A percentile compares a stretch with the other conserved stretches of the same genome.
Evolutionary conservation across 2,888 invertebrate species (phyloP).

Genomic region (Hydraecia micacea): DNA sequence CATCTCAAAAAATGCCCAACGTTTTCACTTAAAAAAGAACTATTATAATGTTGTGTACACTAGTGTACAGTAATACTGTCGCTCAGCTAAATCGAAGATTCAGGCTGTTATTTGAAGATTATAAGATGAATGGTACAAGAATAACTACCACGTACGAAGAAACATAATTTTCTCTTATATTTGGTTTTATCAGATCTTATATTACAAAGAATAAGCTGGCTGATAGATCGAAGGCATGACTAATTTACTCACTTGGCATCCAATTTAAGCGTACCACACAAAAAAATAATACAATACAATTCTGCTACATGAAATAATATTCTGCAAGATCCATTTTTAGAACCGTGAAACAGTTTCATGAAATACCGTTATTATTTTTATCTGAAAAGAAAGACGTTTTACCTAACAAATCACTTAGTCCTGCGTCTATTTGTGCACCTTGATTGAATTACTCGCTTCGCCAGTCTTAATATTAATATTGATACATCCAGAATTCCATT

Average conservation of each 20-base stretch:
- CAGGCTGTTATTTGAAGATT: too few species aligned
- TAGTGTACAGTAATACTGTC: background rate
- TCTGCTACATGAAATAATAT: conserved; percentile 15
- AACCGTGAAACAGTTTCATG: conserved; percentile 28
- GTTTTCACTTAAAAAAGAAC: too few species aligned
- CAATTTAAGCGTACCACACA: background rate
- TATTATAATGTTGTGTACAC: too few species aligned
- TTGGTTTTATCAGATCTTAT: background rate
- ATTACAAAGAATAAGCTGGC: background rate
- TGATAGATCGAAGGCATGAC: background rate
- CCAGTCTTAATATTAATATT: conserved; percentile 48
- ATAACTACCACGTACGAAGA: too few species aligned
- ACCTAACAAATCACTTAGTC: conserved; percentile 55
- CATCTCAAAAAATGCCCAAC: too few species aligned
- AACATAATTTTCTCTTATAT: background rate
- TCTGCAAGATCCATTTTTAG: conserved; percentile 26
- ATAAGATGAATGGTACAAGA: background rate
- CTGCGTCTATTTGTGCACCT: conserved; percentile 51
- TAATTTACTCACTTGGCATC: background rate
- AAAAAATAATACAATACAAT: background rate
- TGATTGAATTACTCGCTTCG: conserved; percentile 56
- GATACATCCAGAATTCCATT: conserved; percentile 52
- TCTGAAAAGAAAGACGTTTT: conserved; percentile 44
- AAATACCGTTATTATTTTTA: conserved; percentile 41
- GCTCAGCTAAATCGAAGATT: background rate